Evolutionary conservation across 2,888 invertebrate species (phyloP), one percentile per base, ranked within the genome.

Genomic region (Troides oblongomaculatus): DNA sequence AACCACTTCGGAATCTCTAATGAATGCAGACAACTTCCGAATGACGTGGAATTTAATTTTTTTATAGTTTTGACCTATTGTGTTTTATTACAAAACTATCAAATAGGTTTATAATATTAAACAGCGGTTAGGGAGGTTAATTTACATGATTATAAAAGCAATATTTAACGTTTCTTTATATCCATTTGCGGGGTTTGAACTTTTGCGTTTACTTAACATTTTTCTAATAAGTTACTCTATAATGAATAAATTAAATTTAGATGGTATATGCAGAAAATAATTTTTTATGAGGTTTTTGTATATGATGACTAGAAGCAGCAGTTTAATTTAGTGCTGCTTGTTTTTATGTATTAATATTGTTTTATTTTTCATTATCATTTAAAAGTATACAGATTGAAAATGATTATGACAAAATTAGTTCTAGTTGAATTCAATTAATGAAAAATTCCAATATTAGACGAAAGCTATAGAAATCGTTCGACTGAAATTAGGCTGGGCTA

Each of bases 401-500:
- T 18, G 12, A 50, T 17, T 50, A 14, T 5, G 17, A 17, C 18
- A 14, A 64, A 64, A 64, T 64, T 56, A 61, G 23, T 43, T 60
- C 60, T 10, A 64, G 46, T 46, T 69, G 60, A 57, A 65, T 65
- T 69, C 56, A 62, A 65, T 62, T 65, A 65, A 64, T 64, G 43
- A 61, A 64, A 64, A 64, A 61, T 56, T 53, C 23, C 62, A 61
- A 64, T 64, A 25, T 61, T 17, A 1, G 56, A 21, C 36, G 21
- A 69, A 62, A 57, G 46, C 62, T 65, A 30, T 57, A 65, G 78
- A 72, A 77, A 75, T 75, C 78, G 78, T 78, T 61, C 62, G 23
- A 66, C 39, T 66, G 59, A 79, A 82, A 79, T 77, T 79, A 78
- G 76, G 75, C 75, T 59, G 79, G 84, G 81, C 79, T 81, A 80